These are phyloP conservation scores for Galbula dea DNA, from an alignment of 2,113 vertebrate species.

Conservation along the genomic window DNA sequence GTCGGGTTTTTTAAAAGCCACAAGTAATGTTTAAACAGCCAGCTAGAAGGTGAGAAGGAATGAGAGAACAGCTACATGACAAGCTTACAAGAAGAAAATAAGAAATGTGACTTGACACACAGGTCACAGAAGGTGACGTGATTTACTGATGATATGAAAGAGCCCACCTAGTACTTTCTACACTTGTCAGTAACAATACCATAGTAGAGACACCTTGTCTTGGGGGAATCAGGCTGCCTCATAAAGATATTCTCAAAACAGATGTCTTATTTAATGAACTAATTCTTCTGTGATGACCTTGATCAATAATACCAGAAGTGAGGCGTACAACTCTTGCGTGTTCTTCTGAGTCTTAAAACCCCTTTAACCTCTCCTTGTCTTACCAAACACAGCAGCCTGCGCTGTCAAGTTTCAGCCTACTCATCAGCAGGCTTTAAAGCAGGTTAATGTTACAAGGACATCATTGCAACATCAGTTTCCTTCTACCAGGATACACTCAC, in stretches of 20 bases:
- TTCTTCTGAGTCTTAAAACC: slow-evolving; percentile 12
- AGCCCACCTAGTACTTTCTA: neutral
- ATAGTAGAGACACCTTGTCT: neutral
- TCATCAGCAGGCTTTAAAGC: neutral
- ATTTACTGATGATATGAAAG: slow-evolving; percentile 1
- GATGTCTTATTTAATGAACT: slow-evolving; percentile 17
- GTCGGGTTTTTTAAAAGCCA: neutral
- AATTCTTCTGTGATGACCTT: slow-evolving; percentile 23
- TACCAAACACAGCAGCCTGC: neutral
- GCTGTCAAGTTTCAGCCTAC: neutral
- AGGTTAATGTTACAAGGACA: neutral
- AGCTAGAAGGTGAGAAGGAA: neutral
- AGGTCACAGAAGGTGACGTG: neutral
- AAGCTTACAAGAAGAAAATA: neutral
- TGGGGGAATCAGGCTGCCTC: neutral
- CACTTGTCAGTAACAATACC: neutral
- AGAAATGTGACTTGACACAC: neutral
- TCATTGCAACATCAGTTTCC: neutral
- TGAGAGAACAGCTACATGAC: neutral
- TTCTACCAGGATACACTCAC: neutral
- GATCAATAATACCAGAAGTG: slow-evolving; percentile 5
- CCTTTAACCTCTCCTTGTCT: neutral
- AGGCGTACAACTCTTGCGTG: neutral
- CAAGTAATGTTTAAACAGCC: neutral
- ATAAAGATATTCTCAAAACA: slow-evolving; percentile 13